Evolutionary conservation across 1,140 invertebrate species (phyloP), one percentile per base, ranked within the genome.

Genomic region (Drosophila cardini): DNA sequence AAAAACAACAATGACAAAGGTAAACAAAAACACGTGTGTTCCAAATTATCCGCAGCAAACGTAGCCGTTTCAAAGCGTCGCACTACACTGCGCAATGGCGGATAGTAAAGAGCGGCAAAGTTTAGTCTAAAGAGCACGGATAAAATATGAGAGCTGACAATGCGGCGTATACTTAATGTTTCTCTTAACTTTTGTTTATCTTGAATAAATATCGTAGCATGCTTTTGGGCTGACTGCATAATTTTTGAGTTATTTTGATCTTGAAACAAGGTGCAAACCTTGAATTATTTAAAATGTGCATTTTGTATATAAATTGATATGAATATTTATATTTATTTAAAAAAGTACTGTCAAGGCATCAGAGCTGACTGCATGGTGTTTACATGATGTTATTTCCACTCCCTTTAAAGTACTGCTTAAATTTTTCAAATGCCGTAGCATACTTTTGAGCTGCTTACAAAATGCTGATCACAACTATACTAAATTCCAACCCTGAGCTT

Each of bases 21-120:
- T 87, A 87, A 87, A 87, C 84, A 87, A 87, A 87, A 89, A 87
- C 84, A 87, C 84, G 84, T 87, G 84, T 81, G 67, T 56, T 52
- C 67, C 50, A 18, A 63, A 4, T 67, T 84, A 87, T 87, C 84
- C 84, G 61, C 36, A 38, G 36, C 36, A 4, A 26, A 26, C 21
- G 21, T 46, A 64, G 48, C 48, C 60, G 43, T 57, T 68, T 69
- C 26, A 26, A 34, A 13, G 11, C 13, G 4, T 1, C 2, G 2
- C 26, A 1, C 0, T 0, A 18, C 16, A 7, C 13, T 34, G 73
- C 83, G 83, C 80, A 77, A 50, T 50, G 21, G 62, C 84, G 83
- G 83, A 87, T 87, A 84, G 53, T n/a, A 13, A 53, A 53, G 50
- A 34, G 50, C 3, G 46, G 2, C 9, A 2, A 46, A 43, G n/a